Evolutionary conservation across 2,888 invertebrate genomes (phyloP).

Genomic region (Prosopocoilus inquinatus): DNA sequence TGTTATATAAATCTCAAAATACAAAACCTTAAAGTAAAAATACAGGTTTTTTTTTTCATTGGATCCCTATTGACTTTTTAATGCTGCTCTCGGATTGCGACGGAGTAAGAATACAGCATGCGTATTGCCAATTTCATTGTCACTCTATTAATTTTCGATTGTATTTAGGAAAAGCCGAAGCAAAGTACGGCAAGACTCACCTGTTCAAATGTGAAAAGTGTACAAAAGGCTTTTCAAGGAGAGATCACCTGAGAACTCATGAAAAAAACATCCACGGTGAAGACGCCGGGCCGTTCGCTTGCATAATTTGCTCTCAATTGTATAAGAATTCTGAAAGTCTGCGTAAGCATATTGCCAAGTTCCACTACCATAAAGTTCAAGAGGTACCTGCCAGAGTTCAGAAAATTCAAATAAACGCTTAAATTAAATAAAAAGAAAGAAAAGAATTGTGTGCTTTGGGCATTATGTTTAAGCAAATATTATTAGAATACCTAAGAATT

Average conservation of each 20-base stretch:
- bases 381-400: constrained; percentile 18
- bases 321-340: constrained; percentile 53
- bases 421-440: constrained; percentile 1
- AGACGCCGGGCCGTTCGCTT: constrained; percentile 51
- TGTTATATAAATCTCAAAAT: no score
- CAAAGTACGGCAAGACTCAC: constrained; percentile 31
- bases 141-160: constrained; percentile 30
- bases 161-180: constrained; percentile 42
- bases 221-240: constrained; percentile 47
- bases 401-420: constrained; percentile 14
- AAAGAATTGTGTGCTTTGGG: background rate
- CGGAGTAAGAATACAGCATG: constrained; percentile 34
- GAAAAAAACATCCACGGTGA: constrained; percentile 53
- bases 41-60: constrained; percentile 1
- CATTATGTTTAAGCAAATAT: background rate
- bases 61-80: constrained; percentile 12
- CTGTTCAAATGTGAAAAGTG: constrained; percentile 48
- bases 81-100: constrained; percentile 25
- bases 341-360: constrained; percentile 51
- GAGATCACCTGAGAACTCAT: constrained; percentile 51
- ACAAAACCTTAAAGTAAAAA: background rate
- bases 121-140: constrained; percentile 10
- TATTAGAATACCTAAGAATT: background rate
- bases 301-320: constrained; percentile 49
- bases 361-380: constrained; percentile 39